phyloP scores from a whole-genome alignment of 1,140 invertebrate species.

The Pachyrhynchus sulphureomaculatus region DNA sequence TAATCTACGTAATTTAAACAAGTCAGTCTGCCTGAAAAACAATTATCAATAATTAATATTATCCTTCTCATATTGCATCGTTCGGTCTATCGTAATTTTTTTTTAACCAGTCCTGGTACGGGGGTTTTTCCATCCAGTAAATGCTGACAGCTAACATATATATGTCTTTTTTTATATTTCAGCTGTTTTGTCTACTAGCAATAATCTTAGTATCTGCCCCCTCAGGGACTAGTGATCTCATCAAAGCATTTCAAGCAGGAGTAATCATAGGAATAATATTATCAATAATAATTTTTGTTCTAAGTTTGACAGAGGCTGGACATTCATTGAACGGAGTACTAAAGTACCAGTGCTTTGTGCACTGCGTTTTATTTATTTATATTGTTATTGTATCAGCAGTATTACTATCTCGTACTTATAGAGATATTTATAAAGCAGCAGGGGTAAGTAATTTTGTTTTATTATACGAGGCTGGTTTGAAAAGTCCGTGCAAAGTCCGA shows the following conservation, averaged over 20 bases:
- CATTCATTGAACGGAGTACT: slow-evolving; percentile 21
- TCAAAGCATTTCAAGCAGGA: slow-evolving; percentile 27
- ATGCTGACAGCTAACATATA: too few species aligned
- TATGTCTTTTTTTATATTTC: slow-evolving; percentile 9
- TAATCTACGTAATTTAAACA: too few species aligned
- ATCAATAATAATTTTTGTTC: slow-evolving; percentile 19
- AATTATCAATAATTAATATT: too few species aligned
- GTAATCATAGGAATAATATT: slow-evolving; percentile 27
- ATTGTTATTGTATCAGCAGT: slow-evolving; percentile 26
- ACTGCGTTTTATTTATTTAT: slow-evolving; percentile 23
- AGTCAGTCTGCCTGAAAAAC: too few species aligned
- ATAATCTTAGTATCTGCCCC: slow-evolving; percentile 12
- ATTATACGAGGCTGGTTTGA: too few species aligned
- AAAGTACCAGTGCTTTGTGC: slow-evolving; percentile 16
- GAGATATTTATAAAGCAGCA: slow-evolving; percentile 15
- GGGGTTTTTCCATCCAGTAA: too few species aligned
- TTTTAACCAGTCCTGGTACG: too few species aligned
- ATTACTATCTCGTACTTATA: slow-evolving; percentile 4
- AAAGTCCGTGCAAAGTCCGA: too few species aligned
- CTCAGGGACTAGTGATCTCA: slow-evolving; percentile 1
- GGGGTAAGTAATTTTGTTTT: slow-evolving; percentile 32
- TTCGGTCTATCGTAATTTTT: too few species aligned
- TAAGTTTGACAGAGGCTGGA: slow-evolving; percentile 18
- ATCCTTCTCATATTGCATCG: too few species aligned
- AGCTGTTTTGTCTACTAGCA: slow-evolving; percentile 9